Evolutionary conservation across 37 sponge, comb jelly and placozoan species (phyloP), one percentile per base, ranked within the genome.

Genomic region (Spongia lamella): DNA sequence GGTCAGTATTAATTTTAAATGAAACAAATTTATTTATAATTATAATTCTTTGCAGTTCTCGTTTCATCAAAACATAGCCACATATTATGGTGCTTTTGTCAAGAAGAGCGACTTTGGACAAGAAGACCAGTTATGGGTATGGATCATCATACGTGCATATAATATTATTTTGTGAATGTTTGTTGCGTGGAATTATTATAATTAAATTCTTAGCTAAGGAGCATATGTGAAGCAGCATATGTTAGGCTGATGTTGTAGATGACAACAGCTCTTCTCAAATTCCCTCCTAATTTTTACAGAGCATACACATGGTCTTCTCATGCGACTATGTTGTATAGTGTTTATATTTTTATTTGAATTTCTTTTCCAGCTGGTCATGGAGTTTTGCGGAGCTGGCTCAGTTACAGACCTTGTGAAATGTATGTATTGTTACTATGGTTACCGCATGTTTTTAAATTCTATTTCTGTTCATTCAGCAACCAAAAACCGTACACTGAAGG

Each of bases 341-440:
- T 43, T 43, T 5, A 5, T 43, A 9, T 9, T 43, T 5, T 43
- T 43, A 43, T 43, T 43, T 9, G 5, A 13, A 9, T 43, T 43
- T 43, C 9, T 63, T 54, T 0, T 52, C 35, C 69, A 94, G 95
- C 76, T 97, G 77, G 98, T 97, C 33, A 97, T 97, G 98, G 98
- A 97, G 72, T 97, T 76, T 62, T 97, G 98, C 83, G 98, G 98
- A 26, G 96, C 95, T 32, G 98, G 98, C 16, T 94, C 94, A 33
- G 89, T 97, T 2, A 97, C 98, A 24, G 98, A 91, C 43, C 72
- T 91, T n/a, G 87, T 83, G 68, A 86, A 91, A 61, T 91, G 67
- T 66, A 19, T 34, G 60, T n/a, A n/a, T n/a, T 17, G 25, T 14
- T 14, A 19, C 26, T 21, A 25, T 22, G 15, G 26, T 21, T 21